phyloP scores from a whole-genome alignment of 2,113 vertebrate species.

The Triplophysa siluroides region DNA sequence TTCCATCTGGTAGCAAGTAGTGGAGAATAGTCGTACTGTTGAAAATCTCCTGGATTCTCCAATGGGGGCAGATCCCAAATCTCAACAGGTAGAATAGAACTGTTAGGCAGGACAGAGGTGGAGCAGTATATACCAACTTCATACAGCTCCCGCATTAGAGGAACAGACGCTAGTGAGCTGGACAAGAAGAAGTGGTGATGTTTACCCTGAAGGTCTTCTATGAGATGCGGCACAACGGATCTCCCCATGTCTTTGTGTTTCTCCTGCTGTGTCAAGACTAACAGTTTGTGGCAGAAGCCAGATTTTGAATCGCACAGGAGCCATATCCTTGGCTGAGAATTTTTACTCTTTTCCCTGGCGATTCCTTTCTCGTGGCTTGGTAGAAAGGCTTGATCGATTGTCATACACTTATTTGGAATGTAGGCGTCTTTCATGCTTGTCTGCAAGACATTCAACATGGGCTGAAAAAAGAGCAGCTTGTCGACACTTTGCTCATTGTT shows the following conservation, averaged over 20 bases:
- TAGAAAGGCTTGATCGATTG: conserved; percentile 69
- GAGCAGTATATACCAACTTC: conserved; percentile 68
- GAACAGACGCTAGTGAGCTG: conserved; percentile 64
- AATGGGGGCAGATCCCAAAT: conserved; percentile 67
- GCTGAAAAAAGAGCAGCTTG: conserved; percentile 66
- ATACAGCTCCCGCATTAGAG: conserved; percentile 68
- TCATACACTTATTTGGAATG: conserved; percentile 69
- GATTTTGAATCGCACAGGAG: conserved; percentile 80
- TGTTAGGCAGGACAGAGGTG: conserved; percentile 67
- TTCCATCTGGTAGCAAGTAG: conserved; percentile 75
- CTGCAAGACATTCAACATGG: conserved; percentile 66
- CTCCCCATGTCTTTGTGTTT: conserved; percentile 59
- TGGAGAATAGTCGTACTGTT: conserved; percentile 67
- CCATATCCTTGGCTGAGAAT: conserved; percentile 71
- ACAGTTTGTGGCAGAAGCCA: conserved; percentile 76
- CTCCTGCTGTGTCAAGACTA: conserved; percentile 59
- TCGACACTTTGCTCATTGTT: conserved; percentile 43
- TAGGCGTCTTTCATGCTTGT: conserved; percentile 69
- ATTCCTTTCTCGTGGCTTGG: conserved; percentile 62
- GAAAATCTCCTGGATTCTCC: conserved; percentile 67
- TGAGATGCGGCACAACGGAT: conserved; percentile 65
- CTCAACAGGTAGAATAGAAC: conserved; percentile 60
- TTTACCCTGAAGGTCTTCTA: conserved; percentile 66
- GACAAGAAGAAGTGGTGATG: conserved; percentile 75
- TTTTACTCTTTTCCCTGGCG: conserved; percentile 33